Conservation (phyloP, 2,888 invertebrate genomes). For the Ametastegia equiseti region DNA sequence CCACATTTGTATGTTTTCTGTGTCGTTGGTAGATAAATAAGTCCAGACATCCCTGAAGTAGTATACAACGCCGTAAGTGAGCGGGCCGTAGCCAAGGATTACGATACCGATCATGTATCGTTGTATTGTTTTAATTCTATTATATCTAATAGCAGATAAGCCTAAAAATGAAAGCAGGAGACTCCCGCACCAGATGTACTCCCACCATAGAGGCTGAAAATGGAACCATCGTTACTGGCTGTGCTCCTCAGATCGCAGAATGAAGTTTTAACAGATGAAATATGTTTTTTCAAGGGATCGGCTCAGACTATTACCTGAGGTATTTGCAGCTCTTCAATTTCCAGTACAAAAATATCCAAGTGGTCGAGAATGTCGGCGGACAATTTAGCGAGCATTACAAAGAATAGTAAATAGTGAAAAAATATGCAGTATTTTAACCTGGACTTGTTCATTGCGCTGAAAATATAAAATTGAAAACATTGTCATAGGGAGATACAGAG, state of each 20-base stretch:
- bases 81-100: conserved; percentile 88
- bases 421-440: conserved; percentile 96
- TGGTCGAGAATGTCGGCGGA: conserved; percentile 94
- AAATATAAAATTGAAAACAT: conserved; percentile 67
- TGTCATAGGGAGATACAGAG: conserved; percentile 1
- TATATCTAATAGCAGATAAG: conserved; percentile 90
- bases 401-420: conserved; percentile 93
- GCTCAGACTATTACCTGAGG: conserved; percentile 81
- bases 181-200: conserved; percentile 94
- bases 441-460: conserved; percentile 96
- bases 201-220: conserved; percentile 91
- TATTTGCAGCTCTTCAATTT: conserved; percentile 94
- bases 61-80: conserved; percentile 88
- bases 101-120: conserved; percentile 89
- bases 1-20: conserved; percentile 87
- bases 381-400: conserved; percentile 94
- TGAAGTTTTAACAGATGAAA: neutral
- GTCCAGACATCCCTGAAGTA: conserved; percentile 91
- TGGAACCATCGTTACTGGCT: neutral
- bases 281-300: neutral
- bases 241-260: neutral
- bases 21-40: conserved; percentile 85
- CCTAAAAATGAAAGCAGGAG: conserved; percentile 90
- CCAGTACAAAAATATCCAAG: conserved; percentile 94
- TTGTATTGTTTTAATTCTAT: conserved; percentile 86